Evolutionary conservation across 2,113 vertebrate species (phyloP).

Genomic region (Aphyosemion australe): DNA sequence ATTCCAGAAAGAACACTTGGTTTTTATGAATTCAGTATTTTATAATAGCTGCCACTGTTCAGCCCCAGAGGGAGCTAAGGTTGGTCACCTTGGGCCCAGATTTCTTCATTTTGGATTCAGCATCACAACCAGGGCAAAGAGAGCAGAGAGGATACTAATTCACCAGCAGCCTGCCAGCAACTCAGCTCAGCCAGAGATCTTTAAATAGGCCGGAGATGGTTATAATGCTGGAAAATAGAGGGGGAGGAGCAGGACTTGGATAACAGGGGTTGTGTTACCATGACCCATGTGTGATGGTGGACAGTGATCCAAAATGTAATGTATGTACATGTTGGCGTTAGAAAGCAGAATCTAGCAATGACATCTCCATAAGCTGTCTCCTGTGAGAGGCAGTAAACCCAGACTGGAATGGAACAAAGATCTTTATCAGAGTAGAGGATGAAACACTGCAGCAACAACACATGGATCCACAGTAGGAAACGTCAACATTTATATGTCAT

Average conservation of each 20-base stretch:
- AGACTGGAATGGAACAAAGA: slow-evolving; percentile 41
- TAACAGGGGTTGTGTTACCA: slow-evolving; percentile 52
- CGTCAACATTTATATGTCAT: slow-evolving; percentile 5
- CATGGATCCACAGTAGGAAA: slow-evolving; percentile 24
- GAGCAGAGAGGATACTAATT: slow-evolving; percentile 23
- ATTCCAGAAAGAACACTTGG: neutral
- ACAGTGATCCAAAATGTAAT: slow-evolving; percentile 44
- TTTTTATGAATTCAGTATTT: neutral
- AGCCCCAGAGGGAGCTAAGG: neutral
- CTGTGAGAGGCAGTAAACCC: slow-evolving; percentile 28
- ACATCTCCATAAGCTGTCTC: slow-evolving; percentile 37
- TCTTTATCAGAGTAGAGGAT: slow-evolving; percentile 54
- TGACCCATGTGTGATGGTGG: slow-evolving; percentile 36
- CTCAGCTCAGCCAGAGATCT: slow-evolving; percentile 26
- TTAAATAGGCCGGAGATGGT: slow-evolving; percentile 42
- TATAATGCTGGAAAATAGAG: slow-evolving; percentile 14
- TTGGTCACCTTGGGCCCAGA: slow-evolving; percentile 26
- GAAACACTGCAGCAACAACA: slow-evolving; percentile 5
- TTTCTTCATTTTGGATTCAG: slow-evolving; percentile 23
- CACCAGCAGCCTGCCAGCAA: slow-evolving; percentile 39
- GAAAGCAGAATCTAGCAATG: slow-evolving; percentile 44
- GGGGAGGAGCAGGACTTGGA: slow-evolving; percentile 27
- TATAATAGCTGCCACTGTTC: slow-evolving; percentile 2
- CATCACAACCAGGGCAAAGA: slow-evolving; percentile 20
- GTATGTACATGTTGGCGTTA: too few relatives aligned